Evolutionary conservation across 2,888 invertebrate species (phyloP).

Genomic region (Ectobius pallidus): DNA sequence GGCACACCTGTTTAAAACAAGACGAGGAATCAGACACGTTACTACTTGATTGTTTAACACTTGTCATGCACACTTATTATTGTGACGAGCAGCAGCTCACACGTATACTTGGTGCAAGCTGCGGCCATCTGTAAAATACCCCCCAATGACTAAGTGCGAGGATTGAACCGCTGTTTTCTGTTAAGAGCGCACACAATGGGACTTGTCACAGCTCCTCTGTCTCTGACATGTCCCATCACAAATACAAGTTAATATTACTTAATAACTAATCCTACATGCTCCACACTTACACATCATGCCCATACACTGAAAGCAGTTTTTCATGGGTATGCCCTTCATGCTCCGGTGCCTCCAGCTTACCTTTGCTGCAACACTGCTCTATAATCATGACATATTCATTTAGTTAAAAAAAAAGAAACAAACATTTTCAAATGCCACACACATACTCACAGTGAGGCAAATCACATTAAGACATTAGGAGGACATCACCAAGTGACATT

Average conservation of each 20-base stretch:
- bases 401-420: neutral
- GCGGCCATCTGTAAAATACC: too few relatives aligned
- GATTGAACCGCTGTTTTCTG: too few relatives aligned
- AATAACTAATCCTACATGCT: neutral
- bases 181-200: neutral
- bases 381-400: neutral
- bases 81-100: neutral
- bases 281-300: neutral
- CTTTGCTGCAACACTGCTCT: neutral
- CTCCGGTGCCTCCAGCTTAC: neutral
- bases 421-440: too few relatives aligned
- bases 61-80: conserved; percentile 16
- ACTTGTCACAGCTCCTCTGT: neutral
- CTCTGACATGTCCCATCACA: conserved; percentile 1
- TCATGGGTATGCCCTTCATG: neutral
- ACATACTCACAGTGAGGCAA: too few relatives aligned
- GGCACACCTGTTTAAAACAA: conserved; percentile 44
- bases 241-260: neutral
- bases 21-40: conserved; percentile 32
- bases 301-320: neutral
- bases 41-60: conserved; percentile 5
- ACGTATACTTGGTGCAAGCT: neutral
- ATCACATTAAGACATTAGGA: too few relatives aligned
- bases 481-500: neutral
- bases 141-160: too few relatives aligned